Conservation (phyloP, 2,888 invertebrate species). For the Sisyra nigra region DNA sequence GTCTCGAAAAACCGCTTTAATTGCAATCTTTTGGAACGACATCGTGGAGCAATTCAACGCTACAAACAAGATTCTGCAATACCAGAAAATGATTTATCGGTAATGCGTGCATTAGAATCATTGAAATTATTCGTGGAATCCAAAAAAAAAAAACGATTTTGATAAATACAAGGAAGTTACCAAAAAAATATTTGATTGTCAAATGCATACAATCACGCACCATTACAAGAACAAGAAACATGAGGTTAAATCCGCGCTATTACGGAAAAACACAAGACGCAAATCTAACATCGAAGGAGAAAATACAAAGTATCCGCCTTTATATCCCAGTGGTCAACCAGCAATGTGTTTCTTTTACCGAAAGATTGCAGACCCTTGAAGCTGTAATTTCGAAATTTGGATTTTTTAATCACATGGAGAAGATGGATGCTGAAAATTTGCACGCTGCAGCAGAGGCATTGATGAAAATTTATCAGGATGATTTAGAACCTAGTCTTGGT, state of each 20-base stretch:
- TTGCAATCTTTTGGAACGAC: conserved; percentile 16
- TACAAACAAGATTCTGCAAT: conserved; percentile 13
- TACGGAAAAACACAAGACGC: conserved; percentile 13
- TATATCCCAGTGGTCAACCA: conserved; percentile 13
- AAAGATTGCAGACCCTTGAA: conserved; percentile 11
- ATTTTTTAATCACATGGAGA: conserved; percentile 11
- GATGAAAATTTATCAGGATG: too few species aligned
- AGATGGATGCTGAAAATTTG: conserved; percentile 10
- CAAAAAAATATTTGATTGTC: conserved; percentile 11
- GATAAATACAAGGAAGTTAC: conserved; percentile 14
- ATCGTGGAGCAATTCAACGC: conserved; percentile 15
- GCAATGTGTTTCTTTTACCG: conserved; percentile 11
- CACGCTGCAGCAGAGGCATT: conserved; percentile 10
- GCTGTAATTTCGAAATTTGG: conserved; percentile 10
- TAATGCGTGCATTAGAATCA: conserved; percentile 14
- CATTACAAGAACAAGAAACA: conserved; percentile 11
- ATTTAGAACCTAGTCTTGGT: too few species aligned
- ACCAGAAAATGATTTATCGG: conserved; percentile 14
- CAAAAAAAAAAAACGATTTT: conserved; percentile 13
- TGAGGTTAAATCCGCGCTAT: conserved; percentile 13
- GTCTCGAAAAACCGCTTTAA: conserved; percentile 18
- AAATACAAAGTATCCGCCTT: conserved; percentile 13
- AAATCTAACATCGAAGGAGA: conserved; percentile 10
- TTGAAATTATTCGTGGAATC: conserved; percentile 15
- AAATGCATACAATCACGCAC: conserved; percentile 11